Evolutionary conservation across 2,888 invertebrate genomes (phyloP), one percentile per base, ranked within the genome.

Genomic region (Conomelus anceps): DNA sequence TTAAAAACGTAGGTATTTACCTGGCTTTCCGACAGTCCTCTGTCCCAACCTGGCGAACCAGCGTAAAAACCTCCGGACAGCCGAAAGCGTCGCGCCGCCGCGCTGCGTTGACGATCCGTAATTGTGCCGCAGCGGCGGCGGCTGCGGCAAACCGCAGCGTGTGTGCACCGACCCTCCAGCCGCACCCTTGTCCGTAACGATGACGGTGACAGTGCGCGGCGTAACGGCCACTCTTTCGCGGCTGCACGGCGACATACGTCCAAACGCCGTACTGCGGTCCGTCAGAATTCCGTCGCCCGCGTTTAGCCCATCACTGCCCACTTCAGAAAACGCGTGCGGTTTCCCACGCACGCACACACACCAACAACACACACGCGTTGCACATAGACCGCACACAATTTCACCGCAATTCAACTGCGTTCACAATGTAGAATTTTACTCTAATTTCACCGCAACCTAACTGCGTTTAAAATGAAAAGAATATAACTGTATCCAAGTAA

Each of bases 11-110:
- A n/a, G n/a, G n/a, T n/a, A 85, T 7, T 23, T 88, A 84, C 88
- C 88, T 26, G 88, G 88, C 29, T 88, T 88, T 22, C 88, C 88
- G 24, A 88, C 85, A 26, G 85, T 88, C 29, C 88, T 24, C 85
- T 88, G 88, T n/a, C 88, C 88, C 24, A 88, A 34, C n/a, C 85
- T 84, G 7, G 34, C 85, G 29, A 88, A 88, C 88, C 88, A 88
- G 29, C 88, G 84, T 13, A 88, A 29, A 85, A 88, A 88, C 29
- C 88, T 20, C 22, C 88, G 1, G 9, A 85, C 29, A 20, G 88
- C 88, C 22, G 88, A 88, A 26, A 84, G 29, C 1, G 86, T 86
- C 20, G 20, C 22, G 23, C 63, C n/a, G 1, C 63, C 88, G 23
- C 88, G 29, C 22, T 29, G 87, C 86, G 86, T 23, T 0, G 26